Evolutionary conservation across 1,140 invertebrate species (phyloP), one percentile per base, ranked within the genome.

Genomic region (Cyphomyrmex costatus): DNA sequence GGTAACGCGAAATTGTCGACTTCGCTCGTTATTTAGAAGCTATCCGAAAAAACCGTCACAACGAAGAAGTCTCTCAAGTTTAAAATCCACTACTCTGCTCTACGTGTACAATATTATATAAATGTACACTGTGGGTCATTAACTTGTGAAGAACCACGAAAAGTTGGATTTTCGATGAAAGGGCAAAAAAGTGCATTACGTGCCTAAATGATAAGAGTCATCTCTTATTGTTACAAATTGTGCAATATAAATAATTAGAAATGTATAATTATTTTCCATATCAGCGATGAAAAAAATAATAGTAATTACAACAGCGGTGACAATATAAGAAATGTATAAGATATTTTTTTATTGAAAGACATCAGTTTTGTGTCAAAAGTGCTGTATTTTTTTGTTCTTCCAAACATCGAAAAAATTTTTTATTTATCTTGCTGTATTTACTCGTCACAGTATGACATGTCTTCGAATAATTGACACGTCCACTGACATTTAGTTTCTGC

Each of bases 1-100:
- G 14, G 60, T 74, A 83, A 74, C 53, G 36, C 53, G 27, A 19
- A 21, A 74, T 83, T 56, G 53, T 74, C 78, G 49, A 56, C 65
- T 80, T 80, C 19, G 49, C 33, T 33, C 33, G 33, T 80, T 80
- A 80, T 80, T 80, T 53, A 56, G 65, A 80, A 56, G 49, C 36
- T 27, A 70, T 19, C 27, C 3, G 30, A 56, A 80, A 80, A 70
- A 80, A 66, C 60, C 60, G 10, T 21, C 21, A 21, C 8, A 16
- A 42, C n/a, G 60, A 65, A 77, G 46, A 53, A 68, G n/a, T 68
- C 27, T 79, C 51, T 51, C 60, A 68, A 49, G 33, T 24, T 36
- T 80, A 8, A 80, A 42, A 27, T 68, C 14, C 46, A 36, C 8
- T 27, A 21, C n/a, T n/a, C n/a, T 46, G 36, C 36, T n/a, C 42